phyloP scores from a whole-genome alignment of 2,113 vertebrate species.

The Poeciliopsis occidentalis region DNA sequence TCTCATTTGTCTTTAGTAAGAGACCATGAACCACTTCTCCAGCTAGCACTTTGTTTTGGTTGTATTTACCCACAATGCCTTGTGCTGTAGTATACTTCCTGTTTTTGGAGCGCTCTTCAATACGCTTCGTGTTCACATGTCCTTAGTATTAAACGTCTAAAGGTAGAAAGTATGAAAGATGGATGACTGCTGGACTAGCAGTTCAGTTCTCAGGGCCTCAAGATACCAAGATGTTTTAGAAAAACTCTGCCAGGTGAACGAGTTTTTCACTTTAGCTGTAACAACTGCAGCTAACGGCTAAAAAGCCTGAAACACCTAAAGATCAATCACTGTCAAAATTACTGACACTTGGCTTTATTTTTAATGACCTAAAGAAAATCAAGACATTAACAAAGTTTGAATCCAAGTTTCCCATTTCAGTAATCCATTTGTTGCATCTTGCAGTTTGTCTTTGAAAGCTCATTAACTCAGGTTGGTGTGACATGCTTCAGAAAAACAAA shows the following conservation, averaged over 20 bases:
- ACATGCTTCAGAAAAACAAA: not conserved
- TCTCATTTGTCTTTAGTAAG: too few relatives aligned
- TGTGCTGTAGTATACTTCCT: too few relatives aligned
- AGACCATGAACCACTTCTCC: too few relatives aligned
- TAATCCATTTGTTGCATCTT: not conserved
- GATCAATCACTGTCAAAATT: not conserved
- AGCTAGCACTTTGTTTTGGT: too few relatives aligned
- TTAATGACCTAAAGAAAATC: not conserved
- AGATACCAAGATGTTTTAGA: not conserved
- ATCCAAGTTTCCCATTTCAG: not conserved
- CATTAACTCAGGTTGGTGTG: not conserved
- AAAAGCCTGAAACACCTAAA: not conserved
- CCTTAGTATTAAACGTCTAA: too few relatives aligned
- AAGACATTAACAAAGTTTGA: too few relatives aligned
- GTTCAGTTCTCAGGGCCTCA: not conserved
- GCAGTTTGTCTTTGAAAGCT: not conserved
- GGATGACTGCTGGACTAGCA: not conserved
- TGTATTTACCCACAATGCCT: too few relatives aligned
- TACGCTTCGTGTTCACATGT: too few relatives aligned
- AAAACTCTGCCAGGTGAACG: not conserved
- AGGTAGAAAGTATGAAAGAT: not conserved
- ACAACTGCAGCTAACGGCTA: not conserved
- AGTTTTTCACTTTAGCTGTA: not conserved
- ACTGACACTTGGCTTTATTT: not conserved
- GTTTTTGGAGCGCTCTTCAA: too few relatives aligned